Evolutionary conservation across 1,140 invertebrate genomes (phyloP), one percentile per base, ranked within the genome.

Genomic region (Globodera rostochiensis): DNA sequence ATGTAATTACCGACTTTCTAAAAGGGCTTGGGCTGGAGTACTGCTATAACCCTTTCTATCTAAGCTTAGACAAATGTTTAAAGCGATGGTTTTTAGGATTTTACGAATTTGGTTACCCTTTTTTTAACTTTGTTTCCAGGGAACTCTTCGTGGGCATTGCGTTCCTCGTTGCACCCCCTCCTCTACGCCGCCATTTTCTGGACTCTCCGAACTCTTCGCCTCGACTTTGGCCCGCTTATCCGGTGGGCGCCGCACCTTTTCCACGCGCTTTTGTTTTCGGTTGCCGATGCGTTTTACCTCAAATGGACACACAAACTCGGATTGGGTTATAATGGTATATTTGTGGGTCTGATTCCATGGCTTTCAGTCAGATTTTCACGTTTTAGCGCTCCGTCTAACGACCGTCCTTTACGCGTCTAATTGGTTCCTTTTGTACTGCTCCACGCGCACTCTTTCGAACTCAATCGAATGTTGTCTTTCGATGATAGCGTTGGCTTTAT

Each of bases 371-470:
- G 7, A 45, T 82, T 25, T 81, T 64, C 57, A 4, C 57, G 5
- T 73, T 82, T 80, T 36, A 85, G 83, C n/a, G 4, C 19, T 74
- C 4, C 45, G 13, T 4, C 53, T 75, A 21, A 53, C 80, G 8
- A 19, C 80, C 4, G 15, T 57, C 0, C n/a, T 84, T 5, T 85
- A 85, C 49, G 76, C 80, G 36, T 78, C 64, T 45, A 84, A 84
- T 79, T 84, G 83, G 83, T 84, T 84, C 71, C 75, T 85, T 74
- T 60, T 81, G 25, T 84, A 84, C 74, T 84, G 83, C 73, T 77
- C 70, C 36, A 77, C 83, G 25, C 74, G 83, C 74, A 83, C 83
- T 4, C 71, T 84, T 50, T 83, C 83, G 13, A 84, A 85, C 47
- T 66, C 84, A 7, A 21, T 84, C 46, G 83, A 84, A 70, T 69